phyloP scores from a whole-genome alignment of 2,797 vertebrate genomes.

The Myotis vivesi region DNA sequence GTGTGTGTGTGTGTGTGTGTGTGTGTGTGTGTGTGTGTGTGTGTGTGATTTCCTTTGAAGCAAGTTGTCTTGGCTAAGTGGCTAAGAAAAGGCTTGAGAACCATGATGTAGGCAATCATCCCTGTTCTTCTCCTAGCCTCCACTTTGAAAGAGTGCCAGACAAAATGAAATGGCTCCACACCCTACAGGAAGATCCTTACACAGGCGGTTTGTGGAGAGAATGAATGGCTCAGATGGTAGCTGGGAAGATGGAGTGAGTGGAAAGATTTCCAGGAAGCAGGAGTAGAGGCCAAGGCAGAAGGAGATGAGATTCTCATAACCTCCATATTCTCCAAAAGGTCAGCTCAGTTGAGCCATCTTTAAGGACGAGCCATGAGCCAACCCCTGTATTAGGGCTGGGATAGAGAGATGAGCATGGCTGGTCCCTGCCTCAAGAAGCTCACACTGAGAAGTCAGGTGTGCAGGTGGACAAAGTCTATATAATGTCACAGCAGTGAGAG shows the following conservation, averaged over 20 bases:
- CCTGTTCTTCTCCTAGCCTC: background rate
- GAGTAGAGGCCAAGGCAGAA: background rate
- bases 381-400: background rate
- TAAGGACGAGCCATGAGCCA: background rate
- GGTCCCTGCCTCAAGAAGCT: background rate
- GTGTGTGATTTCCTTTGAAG: background rate
- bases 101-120: background rate
- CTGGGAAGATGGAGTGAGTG: background rate
- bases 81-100: background rate
- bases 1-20: background rate
- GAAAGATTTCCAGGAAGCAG: background rate
- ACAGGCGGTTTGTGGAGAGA: background rate
- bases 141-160: background rate
- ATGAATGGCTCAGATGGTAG: background rate
- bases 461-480: background rate
- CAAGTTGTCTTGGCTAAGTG: background rate
- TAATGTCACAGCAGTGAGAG: background rate
- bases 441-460: background rate
- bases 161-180: background rate
- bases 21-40: background rate
- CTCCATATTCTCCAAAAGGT: background rate
- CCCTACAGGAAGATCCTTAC: background rate
- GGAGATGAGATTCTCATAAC: background rate
- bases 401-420: background rate
- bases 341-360: background rate